These are phyloP conservation scores for Andrena bucephala DNA, from an alignment of 2,888 invertebrate genomes.

Conservation along the genomic window DNA sequence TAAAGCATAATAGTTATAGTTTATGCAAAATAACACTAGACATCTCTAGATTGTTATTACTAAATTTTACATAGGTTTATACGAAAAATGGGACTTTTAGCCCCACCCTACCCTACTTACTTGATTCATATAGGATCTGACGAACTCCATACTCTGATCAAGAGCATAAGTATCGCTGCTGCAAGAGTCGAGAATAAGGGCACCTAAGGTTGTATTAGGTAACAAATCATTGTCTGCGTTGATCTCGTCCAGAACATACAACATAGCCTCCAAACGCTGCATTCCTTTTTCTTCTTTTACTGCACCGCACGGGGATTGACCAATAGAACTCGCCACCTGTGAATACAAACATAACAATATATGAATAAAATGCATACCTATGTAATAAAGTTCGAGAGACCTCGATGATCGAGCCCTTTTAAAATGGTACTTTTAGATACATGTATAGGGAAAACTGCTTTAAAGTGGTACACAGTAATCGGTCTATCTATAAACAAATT, in stretches of 20 bases:
- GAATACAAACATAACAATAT: slow-evolving; percentile 28
- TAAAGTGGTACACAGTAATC: too few relatives aligned
- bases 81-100: too few relatives aligned
- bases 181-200: slow-evolving; percentile 84
- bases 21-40: too few relatives aligned
- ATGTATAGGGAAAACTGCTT: background rate
- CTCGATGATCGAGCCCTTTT: background rate
- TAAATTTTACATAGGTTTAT: too few relatives aligned
- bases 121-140: slow-evolving; percentile 87
- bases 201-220: slow-evolving; percentile 87
- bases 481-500: too few relatives aligned
- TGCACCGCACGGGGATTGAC: slow-evolving; percentile 86
- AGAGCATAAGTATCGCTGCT: slow-evolving; percentile 89
- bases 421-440: background rate
- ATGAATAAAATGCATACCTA: slow-evolving; percentile 31
- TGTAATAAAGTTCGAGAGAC: background rate
- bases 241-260: slow-evolving; percentile 89
- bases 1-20: too few relatives aligned
- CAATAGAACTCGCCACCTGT: slow-evolving; percentile 80
- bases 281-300: slow-evolving; percentile 90
- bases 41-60: too few relatives aligned
- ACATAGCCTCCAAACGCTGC: slow-evolving; percentile 89
- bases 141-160: slow-evolving; percentile 90
- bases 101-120: slow-evolving; percentile 73
- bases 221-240: slow-evolving; percentile 87